These are phyloP conservation scores for Actias luna DNA, from an alignment of 2,888 invertebrate genomes.

Conservation along the genomic window DNA sequence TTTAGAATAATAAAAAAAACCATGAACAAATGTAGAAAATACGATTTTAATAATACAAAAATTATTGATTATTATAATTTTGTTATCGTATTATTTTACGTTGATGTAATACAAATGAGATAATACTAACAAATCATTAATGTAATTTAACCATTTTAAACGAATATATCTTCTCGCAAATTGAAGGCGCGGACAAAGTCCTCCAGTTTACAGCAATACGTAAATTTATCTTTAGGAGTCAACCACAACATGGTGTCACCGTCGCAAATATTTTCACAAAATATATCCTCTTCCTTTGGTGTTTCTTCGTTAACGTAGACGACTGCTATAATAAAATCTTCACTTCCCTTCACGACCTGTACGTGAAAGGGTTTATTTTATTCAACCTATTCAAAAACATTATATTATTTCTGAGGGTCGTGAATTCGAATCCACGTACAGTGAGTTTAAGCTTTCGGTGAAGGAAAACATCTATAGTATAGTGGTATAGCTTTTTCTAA, in stretches of 20 bases:
- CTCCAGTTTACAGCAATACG: conserved; percentile 31
- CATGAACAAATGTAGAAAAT: neutral
- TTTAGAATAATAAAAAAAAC: neutral
- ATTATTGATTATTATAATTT: neutral
- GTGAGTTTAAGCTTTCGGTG: no score
- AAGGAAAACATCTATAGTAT: no score
- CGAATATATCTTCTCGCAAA: conserved; percentile 2
- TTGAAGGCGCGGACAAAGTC: conserved; percentile 24
- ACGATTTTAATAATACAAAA: neutral
- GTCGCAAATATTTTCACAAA: conserved; percentile 24
- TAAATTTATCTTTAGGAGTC: conserved; percentile 19
- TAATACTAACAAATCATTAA: neutral
- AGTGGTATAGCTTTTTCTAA: no score
- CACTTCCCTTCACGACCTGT: conserved; percentile 7
- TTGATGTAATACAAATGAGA: neutral
- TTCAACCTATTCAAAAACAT: neutral
- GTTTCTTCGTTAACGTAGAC: conserved; percentile 30
- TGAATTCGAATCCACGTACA: no score
- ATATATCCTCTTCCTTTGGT: conserved; percentile 26
- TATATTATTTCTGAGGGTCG: no score
- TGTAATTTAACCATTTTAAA: neutral
- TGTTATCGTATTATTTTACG: no score
- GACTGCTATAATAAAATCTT: conserved; percentile 22
- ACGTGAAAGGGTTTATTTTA: neutral
- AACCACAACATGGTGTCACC: neutral